Evolutionary conservation across 2,113 vertebrate species (phyloP), one percentile per base, ranked within the genome.

Genomic region (Panthera tigris): DNA sequence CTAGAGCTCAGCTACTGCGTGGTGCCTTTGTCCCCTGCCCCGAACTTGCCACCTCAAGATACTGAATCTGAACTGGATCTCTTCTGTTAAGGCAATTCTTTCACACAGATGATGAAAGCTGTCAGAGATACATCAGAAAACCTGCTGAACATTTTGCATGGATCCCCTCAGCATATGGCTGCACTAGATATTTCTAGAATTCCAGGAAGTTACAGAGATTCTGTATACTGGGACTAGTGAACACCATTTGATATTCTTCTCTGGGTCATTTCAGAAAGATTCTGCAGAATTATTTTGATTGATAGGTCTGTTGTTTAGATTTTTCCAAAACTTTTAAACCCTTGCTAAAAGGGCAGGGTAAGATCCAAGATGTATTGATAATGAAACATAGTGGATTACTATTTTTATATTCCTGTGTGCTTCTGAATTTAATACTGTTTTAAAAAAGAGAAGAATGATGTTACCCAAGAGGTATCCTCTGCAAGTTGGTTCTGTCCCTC

Each of bases 361-460:
- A 80, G 27, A 52, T 61, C 18, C 33, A 61, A 84, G 50, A 14
- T 94, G 12, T 87, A 33, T 41, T 78, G 52, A 29, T 91, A 91
- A 92, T 96, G 94, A 98, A 96, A 76, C 80, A n/a, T 52, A 55
- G 18, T 14, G 11, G 29, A 31, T 88, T 78, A 63, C 16, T 16
- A 8, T n/a, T 48, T 82, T 55, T 84, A 48, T 45, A 4, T 86
- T 36, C 33, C 29, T 61, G 66, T 92, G 69, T 89, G 48, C 45
- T 55, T 90, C 80, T 96, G 48, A 90, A 73, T 83, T 79, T 89
- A 79, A 55, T 92, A 27, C 55, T 65, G 3, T 31, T 68, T 63
- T 55, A 91, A 93, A 73, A 50, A 31, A 52, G 29, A 52, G 18
- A 50, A 50, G 50, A n/a, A 79, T 33, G 29, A 2, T 33, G 48